Percentiles rank a stretch among this genome's conserved stretches.
Conservation (phyloP, 2,113 vertebrate genomes). For the Xiphophorus hellerii region DNA sequence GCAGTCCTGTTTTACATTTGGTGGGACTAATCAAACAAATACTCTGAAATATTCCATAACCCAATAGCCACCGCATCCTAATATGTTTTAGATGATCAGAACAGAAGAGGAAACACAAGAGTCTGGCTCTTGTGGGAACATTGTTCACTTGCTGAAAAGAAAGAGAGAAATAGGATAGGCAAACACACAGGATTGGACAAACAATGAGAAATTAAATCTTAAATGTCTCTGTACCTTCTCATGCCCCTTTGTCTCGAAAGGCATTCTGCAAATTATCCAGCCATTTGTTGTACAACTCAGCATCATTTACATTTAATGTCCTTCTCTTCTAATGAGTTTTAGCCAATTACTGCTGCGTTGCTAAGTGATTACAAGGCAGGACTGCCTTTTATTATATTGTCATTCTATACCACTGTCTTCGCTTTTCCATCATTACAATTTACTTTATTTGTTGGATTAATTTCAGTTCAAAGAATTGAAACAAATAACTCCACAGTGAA, state of each 20-base stretch:
- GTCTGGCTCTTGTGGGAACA: conserved; percentile 8
- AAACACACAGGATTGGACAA: conserved; percentile 16
- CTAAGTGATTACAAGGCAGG: not conserved
- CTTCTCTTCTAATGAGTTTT: conserved; percentile 11
- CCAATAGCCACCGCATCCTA: no score
- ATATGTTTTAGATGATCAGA: no score
- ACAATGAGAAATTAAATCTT: conserved; percentile 24
- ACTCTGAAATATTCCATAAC: conserved; percentile 93
- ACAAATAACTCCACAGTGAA: not conserved
- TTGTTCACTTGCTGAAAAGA: not conserved
- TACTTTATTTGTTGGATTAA: not conserved
- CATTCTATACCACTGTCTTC: not conserved
- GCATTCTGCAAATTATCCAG: not conserved
- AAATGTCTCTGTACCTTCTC: not conserved
- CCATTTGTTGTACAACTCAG: not conserved
- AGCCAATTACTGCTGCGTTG: not conserved
- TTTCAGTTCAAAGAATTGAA: not conserved
- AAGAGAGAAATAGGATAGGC: conserved; percentile 12
- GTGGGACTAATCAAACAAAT: conserved; percentile 98
- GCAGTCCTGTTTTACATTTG: conserved; percentile 94
- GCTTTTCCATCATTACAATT: not conserved
- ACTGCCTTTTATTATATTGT: not conserved
- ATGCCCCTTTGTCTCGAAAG: conserved; percentile 10
- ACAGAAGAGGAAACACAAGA: not conserved
- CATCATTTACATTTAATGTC: conserved; percentile 10